These are phyloP conservation scores for Coelinius sp. DNA, from an alignment of 2,888 invertebrate genomes.

Conservation along the genomic window DNA sequence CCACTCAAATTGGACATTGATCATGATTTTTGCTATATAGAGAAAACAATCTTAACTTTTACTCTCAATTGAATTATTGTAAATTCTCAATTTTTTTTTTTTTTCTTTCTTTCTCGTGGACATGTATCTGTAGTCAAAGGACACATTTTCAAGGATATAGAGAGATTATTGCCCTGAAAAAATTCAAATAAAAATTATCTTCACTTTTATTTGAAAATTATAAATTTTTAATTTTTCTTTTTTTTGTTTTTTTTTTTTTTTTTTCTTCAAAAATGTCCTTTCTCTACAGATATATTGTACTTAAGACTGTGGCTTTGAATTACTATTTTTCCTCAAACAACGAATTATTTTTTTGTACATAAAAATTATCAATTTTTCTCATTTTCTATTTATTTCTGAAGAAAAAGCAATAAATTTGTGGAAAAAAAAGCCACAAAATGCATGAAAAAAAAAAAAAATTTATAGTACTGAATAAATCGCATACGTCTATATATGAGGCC, in stretches of 20 bases:
- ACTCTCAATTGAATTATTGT: slow-evolving; percentile 6
- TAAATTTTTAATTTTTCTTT: no score
- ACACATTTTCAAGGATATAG: slow-evolving; percentile 43
- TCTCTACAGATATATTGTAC: slow-evolving; percentile 65
- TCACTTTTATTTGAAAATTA: no score
- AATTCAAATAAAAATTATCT: no score
- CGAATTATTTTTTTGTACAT: slow-evolving; percentile 54
- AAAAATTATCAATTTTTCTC: slow-evolving; percentile 54
- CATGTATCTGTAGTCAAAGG: slow-evolving; percentile 63
- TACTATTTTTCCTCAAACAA: not conserved
- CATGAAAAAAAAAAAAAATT: not conserved
- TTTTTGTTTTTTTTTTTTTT: slow-evolving; percentile 42
- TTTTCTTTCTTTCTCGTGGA: slow-evolving; percentile 47
- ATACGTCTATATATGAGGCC: slow-evolving; percentile 61
- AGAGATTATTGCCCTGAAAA: no score
- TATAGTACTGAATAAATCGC: slow-evolving; percentile 3
- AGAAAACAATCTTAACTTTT: slow-evolving; percentile 8
- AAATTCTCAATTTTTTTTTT: slow-evolving; percentile 23
- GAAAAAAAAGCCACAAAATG: not conserved
- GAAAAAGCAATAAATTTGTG: not conserved
- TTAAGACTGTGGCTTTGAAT: slow-evolving; percentile 62
- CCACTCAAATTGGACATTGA: slow-evolving; percentile 61
- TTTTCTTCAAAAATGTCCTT: slow-evolving; percentile 50
- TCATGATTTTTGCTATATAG: slow-evolving; percentile 21
- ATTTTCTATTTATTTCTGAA: slow-evolving; percentile 6